A percentile compares a stretch with the other conserved stretches of the same genome.
phyloP scores from a whole-genome alignment of 2,797 vertebrate genomes.

The Pipistrellus kuhlii region DNA sequence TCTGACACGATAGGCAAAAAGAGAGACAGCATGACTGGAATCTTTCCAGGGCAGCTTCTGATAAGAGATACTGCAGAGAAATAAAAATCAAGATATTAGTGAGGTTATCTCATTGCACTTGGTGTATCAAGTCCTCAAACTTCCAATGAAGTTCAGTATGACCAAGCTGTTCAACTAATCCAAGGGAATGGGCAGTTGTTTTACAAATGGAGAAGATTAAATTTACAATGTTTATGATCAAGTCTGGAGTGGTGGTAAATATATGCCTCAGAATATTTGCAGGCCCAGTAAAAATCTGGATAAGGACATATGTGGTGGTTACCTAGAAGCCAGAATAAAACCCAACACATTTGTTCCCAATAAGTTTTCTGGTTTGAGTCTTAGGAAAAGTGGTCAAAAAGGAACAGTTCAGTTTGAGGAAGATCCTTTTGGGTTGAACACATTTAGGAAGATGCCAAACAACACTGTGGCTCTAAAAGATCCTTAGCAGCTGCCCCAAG shows the following conservation, averaged over 20 bases:
- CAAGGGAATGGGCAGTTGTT: constrained; percentile 98
- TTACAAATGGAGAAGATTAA: constrained; percentile 96
- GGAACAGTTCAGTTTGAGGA: constrained; percentile 98
- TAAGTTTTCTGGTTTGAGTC: constrained; percentile 95
- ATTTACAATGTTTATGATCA: constrained; percentile 97
- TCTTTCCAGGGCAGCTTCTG: constrained; percentile 95
- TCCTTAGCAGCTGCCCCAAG: constrained; percentile 95
- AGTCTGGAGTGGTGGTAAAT: constrained; percentile 93
- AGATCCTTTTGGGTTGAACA: constrained; percentile 98
- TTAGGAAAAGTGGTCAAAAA: constrained; percentile 91
- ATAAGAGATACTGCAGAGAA: constrained; percentile 98
- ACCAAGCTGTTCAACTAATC: constrained; percentile 97
- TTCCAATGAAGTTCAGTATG: constrained; percentile 94
- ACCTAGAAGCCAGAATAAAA: constrained; percentile 94
- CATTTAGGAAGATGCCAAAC: constrained; percentile 99
- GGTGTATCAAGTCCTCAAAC: constrained; percentile 94
- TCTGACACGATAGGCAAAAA: constrained; percentile 95
- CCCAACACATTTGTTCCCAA: constrained; percentile 95
- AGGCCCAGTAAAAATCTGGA: constrained; percentile 95
- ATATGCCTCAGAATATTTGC: constrained; percentile 98
- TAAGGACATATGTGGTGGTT: constrained; percentile 94
- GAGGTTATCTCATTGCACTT: constrained; percentile 93
- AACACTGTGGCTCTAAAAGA: constrained; percentile 96
- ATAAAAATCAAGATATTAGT: constrained; percentile 97
- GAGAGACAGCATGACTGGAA: constrained; percentile 97